Conservation (phyloP, 1,140 invertebrate genomes). For the Halesus radiatus region DNA sequence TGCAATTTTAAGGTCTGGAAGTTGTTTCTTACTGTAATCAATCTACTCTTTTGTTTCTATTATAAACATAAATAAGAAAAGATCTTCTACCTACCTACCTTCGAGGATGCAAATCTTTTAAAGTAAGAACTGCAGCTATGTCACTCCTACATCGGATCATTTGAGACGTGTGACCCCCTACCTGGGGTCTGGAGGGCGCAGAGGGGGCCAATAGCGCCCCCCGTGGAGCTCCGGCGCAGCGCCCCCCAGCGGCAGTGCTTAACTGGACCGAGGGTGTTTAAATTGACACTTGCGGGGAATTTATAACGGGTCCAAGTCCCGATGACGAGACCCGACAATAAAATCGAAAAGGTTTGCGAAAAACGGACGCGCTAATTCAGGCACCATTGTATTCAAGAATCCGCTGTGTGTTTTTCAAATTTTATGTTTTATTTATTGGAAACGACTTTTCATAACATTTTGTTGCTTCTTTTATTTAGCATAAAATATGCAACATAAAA, state of each 20-base stretch:
- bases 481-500: too few relatives aligned
- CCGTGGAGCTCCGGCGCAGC: neutral
- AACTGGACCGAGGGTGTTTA: constrained; percentile 3
- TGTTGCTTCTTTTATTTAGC: too few relatives aligned
- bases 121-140: neutral
- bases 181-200: neutral
- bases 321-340: constrained; percentile 5
- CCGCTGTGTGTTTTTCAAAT: too few relatives aligned
- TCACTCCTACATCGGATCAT: neutral
- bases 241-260: neutral
- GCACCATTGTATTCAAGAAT: too few relatives aligned
- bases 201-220: neutral
- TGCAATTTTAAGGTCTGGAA: too few relatives aligned
- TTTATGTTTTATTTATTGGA: too few relatives aligned
- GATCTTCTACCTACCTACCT: neutral
- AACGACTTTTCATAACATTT: too few relatives aligned
- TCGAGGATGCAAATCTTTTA: neutral
- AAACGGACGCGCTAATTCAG: too few relatives aligned
- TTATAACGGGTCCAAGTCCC: constrained; percentile 5
- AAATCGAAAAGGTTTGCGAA: neutral
- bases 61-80: neutral
- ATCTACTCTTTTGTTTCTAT: too few relatives aligned
- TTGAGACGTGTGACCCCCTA: too few relatives aligned
- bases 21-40: too few relatives aligned
- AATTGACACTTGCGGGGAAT: constrained; percentile 27